Evolutionary conservation across 2,113 vertebrate species (phyloP).

Genomic region (Strigops habroptila): DNA sequence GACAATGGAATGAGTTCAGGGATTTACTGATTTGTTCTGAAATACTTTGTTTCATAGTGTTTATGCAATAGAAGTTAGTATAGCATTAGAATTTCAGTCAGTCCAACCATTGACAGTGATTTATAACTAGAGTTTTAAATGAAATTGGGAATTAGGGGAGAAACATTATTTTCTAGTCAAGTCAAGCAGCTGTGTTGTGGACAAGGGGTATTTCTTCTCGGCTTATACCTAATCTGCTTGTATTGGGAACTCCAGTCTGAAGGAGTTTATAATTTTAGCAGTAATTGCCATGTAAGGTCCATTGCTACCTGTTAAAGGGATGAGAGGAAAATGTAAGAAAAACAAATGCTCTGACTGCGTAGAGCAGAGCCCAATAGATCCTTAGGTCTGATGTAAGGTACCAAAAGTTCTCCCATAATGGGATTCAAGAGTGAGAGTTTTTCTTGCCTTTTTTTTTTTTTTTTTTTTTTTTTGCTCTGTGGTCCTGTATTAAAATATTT

Average conservation of each 20-base stretch:
- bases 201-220: constrained; percentile 28
- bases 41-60: background rate
- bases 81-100: constrained; percentile 60
- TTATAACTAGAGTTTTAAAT: constrained; percentile 56
- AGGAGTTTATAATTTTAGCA: constrained; percentile 26
- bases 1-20: constrained; percentile 19
- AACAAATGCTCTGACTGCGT: background rate
- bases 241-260: background rate
- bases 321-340: background rate
- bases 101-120: constrained; percentile 39
- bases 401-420: background rate
- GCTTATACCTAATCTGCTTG: background rate
- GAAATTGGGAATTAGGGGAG: constrained; percentile 49
- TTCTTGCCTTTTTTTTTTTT: background rate
- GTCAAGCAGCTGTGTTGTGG: constrained; percentile 7
- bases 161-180: constrained; percentile 51
- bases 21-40: constrained; percentile 41
- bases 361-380: background rate
- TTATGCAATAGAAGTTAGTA: constrained; percentile 18
- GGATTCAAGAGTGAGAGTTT: background rate
- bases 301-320: background rate
- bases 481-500: background rate
- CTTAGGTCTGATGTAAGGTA: background rate
- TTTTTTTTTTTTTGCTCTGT: background rate
- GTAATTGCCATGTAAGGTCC: constrained; percentile 35